Evolutionary conservation across 2,888 invertebrate genomes (phyloP), one percentile per base, ranked within the genome.

Genomic region (Embidobia sp.): DNA sequence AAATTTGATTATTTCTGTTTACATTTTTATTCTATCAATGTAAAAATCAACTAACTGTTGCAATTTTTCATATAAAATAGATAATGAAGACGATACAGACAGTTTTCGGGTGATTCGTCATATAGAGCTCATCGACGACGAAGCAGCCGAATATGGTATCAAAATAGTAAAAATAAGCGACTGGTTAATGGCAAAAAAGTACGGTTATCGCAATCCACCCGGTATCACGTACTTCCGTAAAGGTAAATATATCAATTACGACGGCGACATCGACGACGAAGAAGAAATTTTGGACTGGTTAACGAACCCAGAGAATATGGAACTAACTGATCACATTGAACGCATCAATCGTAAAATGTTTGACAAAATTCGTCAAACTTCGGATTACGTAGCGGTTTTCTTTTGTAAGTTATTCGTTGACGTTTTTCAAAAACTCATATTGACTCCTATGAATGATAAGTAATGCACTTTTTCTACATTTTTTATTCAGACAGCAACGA

Each of bases 241-340:
- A 90, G 95, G 92, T 83, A 97, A 97, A 90, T 93, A 94, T 77
- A 96, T 97, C 10, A 97, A 97, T 86, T 97, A 97, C 85, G 97
- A 97, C 84, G 97, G 97, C 8, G 97, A 97, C 83, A 95, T 97
- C 76, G 96, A 97, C 83, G 97, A 97, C 82, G 96, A 96, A 84
- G 97, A 97, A 88, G 94, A 94, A 84, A 92, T 96, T 64, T 91
- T 97, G 22, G 97, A 97, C 87, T 97, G 97, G 97, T 90, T 97
- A 8, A 97, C 97, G 0, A 95, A 97, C 88, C 97, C 97, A 0
- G 95, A 96, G 84, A 97, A 97, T 83, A 97, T 97, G 97, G 97
- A 97, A 90, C 91, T 97, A 73, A 96, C 95, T 3, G 97, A 97
- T 90, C 95, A 96, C 81, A 97, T 97, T 57, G 97, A 97, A 89